A percentile compares a stretch with the other conserved stretches of the same genome.
Conservation (phyloP, 2,113 vertebrate species). For the Dasyornis broadbenti region DNA sequence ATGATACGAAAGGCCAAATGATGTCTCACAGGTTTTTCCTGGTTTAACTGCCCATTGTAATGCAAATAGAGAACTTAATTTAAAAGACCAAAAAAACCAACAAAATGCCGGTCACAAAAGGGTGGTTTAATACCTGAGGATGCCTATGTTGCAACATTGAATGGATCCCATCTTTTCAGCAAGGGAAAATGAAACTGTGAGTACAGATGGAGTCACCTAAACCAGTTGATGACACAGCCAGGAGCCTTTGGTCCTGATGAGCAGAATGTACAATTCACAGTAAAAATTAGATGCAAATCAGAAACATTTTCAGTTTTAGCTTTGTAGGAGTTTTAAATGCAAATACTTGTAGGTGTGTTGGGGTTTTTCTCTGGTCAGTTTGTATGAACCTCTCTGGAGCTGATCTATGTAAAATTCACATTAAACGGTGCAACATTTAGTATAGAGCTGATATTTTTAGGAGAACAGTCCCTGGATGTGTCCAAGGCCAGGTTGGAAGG, state of each 20-base stretch:
- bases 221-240: not conserved
- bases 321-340: not conserved
- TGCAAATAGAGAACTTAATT: not conserved
- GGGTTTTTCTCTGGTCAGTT: not conserved
- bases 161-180: not conserved
- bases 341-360: not conserved
- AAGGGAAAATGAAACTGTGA: not conserved
- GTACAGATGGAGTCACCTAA: not conserved
- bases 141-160: fast-evolving
- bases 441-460: not conserved
- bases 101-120: not conserved
- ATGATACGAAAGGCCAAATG: not conserved
- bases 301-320: not conserved
- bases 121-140: not conserved
- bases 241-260: not conserved
- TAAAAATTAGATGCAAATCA: not conserved
- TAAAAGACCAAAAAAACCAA: fast-evolving
- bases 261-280: not conserved
- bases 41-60: not conserved
- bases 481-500: not conserved
- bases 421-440: not conserved
- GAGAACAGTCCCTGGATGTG: not conserved
- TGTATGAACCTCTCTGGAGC: not conserved
- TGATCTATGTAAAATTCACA: not conserved
- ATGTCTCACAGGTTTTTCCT: not conserved